Conservation (phyloP, 53 echinoderm and acorn worm species). For the Zoroaster sp. region DNA sequence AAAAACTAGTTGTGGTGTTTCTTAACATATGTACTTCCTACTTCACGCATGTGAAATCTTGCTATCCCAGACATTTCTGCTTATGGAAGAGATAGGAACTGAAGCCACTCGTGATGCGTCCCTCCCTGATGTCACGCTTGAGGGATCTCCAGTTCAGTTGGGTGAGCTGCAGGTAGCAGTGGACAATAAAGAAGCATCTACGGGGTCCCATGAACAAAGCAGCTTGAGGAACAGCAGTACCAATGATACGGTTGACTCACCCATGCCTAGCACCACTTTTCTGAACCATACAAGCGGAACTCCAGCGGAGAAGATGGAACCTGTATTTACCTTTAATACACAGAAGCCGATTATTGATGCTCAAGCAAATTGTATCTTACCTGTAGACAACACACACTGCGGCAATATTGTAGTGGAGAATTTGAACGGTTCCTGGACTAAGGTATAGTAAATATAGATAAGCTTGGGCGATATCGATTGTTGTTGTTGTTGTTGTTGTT, state of each 20-base stretch:
- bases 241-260: neutral
- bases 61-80: conserved; percentile 5
- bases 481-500: too few species aligned
- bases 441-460: neutral
- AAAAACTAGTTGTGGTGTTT: too few species aligned
- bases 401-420: neutral
- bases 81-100: neutral
- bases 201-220: neutral
- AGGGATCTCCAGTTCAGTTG: neutral
- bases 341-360: neutral
- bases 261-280: neutral
- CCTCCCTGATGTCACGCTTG: neutral
- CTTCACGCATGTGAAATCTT: too few species aligned
- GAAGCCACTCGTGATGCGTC: too few species aligned
- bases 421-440: conserved; percentile 17
- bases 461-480: too few species aligned
- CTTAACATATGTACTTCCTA: too few species aligned
- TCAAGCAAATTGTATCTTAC: neutral
- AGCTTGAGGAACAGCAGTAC: neutral
- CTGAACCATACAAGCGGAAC: neutral
- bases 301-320: neutral
- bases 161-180: neutral
- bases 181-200: neutral
- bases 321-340: neutral
- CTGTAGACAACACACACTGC: neutral